A percentile compares a stretch with the other conserved stretches of the same genome.
Evolutionary conservation across 2,888 invertebrate genomes (phyloP).

Genomic region (Eupithecia vulgata): DNA sequence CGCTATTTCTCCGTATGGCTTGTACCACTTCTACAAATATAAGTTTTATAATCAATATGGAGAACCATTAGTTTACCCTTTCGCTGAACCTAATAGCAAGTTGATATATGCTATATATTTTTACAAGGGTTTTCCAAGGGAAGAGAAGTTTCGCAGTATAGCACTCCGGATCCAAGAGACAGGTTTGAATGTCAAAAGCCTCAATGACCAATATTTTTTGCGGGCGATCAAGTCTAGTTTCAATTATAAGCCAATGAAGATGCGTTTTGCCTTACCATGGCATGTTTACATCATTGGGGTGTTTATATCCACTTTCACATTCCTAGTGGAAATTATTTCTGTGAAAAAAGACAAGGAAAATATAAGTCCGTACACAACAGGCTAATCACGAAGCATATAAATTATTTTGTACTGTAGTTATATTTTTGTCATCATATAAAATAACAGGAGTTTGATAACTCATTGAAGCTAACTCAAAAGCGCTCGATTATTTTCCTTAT

Average conservation of each 20-base stretch:
- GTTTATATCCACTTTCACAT: constrained; percentile 44
- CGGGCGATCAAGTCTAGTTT: constrained; percentile 41
- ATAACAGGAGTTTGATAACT: background rate
- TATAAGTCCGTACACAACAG: background rate
- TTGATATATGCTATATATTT: constrained; percentile 60
- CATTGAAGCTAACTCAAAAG: background rate
- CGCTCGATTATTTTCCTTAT: background rate
- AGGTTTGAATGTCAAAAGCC: constrained; percentile 53
- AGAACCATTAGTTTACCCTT: constrained; percentile 41
- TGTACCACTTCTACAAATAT: constrained; percentile 53
- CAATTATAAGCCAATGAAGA: constrained; percentile 25
- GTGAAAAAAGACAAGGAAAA: background rate
- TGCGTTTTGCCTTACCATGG: constrained; percentile 55
- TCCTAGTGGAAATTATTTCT: constrained; percentile 47
- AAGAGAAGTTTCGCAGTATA: constrained; percentile 44
- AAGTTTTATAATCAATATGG: constrained; percentile 54
- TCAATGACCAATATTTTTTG: constrained; percentile 43
- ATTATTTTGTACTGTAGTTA: background rate
- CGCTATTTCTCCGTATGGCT: constrained; percentile 50
- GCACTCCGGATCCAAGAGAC: constrained; percentile 56
- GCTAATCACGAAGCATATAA: background rate
- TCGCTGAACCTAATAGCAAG: constrained; percentile 53
- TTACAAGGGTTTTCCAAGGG: constrained; percentile 66
- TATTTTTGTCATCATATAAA: background rate
- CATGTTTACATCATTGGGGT: constrained; percentile 50